Conservation (phyloP, 2,888 invertebrate genomes). For the Clepsis dumicolana region DNA sequence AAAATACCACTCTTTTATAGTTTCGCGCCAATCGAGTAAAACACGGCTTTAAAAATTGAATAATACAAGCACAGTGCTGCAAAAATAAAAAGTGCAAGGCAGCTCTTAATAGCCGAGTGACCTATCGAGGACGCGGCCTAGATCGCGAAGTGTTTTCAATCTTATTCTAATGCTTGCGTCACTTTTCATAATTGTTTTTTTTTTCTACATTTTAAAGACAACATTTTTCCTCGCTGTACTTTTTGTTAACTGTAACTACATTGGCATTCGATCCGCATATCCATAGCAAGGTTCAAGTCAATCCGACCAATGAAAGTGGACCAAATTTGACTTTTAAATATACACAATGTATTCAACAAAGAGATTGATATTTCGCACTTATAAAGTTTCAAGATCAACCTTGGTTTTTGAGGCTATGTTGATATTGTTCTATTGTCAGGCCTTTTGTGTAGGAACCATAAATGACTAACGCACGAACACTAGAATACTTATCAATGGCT, state of each 20-base stretch:
- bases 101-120: neutral
- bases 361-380: neutral
- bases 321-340: neutral
- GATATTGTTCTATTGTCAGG: slow-evolving; percentile 13
- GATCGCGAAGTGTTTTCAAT: slow-evolving; percentile 24
- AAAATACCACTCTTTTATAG: too few species aligned
- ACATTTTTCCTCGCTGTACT: too few species aligned
- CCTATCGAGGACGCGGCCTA: slow-evolving; percentile 28
- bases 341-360: neutral
- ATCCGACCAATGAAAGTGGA: too few species aligned
- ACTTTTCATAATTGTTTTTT: slow-evolving; percentile 4
- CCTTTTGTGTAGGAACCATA: slow-evolving; percentile 9
- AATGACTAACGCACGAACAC: slow-evolving; percentile 1
- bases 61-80: slow-evolving; percentile 24
- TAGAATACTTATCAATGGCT: neutral
- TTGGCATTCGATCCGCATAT: too few species aligned
- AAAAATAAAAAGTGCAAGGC: slow-evolving; percentile 17
- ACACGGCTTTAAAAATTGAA: too few species aligned
- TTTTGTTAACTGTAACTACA: too few species aligned
- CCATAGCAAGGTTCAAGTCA: too few species aligned
- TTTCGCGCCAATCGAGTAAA: too few species aligned
- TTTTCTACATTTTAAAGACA: neutral
- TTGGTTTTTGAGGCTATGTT: neutral
- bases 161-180: slow-evolving; percentile 14
- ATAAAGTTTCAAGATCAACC: neutral